Conservation (phyloP, 2,797 vertebrate species). For the Sebastes minor region DNA sequence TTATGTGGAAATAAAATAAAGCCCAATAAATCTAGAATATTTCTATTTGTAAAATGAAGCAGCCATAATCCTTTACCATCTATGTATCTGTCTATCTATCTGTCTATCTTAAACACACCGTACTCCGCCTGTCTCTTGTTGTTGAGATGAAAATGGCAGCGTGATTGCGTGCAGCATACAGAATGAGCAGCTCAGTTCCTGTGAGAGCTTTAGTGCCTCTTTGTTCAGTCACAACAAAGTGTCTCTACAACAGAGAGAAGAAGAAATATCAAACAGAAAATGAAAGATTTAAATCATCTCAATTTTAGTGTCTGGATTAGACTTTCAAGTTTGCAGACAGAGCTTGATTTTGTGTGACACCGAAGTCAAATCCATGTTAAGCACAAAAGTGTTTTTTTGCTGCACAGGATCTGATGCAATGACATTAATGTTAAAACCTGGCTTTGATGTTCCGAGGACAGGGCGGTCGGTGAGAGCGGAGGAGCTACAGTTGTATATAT, state of each 20-base stretch:
- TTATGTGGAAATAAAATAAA: neutral
- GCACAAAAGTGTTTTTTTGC: neutral
- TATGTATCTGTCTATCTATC: neutral
- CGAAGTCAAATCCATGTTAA: neutral
- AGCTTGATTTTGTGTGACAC: neutral
- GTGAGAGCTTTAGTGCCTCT: neutral
- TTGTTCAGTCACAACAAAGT: constrained; percentile 3
- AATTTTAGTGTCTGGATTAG: neutral
- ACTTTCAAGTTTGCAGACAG: neutral
- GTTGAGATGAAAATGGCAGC: neutral
- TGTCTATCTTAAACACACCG: neutral
- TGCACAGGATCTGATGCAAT: constrained; percentile 11
- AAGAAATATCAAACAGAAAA: neutral
- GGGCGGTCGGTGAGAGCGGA: neutral
- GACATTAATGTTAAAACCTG: neutral
- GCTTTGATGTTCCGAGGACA: constrained; percentile 11
- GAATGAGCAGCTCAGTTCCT: neutral
- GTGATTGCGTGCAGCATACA: neutral
- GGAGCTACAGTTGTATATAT: neutral
- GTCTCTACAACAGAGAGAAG: neutral
- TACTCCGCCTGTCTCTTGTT: neutral
- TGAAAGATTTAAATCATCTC: neutral
- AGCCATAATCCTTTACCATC: neutral
- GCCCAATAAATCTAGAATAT: neutral
- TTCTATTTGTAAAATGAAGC: neutral